Conservation (phyloP, 2,888 invertebrate genomes). For the Hemicrepidius hirtus region DNA sequence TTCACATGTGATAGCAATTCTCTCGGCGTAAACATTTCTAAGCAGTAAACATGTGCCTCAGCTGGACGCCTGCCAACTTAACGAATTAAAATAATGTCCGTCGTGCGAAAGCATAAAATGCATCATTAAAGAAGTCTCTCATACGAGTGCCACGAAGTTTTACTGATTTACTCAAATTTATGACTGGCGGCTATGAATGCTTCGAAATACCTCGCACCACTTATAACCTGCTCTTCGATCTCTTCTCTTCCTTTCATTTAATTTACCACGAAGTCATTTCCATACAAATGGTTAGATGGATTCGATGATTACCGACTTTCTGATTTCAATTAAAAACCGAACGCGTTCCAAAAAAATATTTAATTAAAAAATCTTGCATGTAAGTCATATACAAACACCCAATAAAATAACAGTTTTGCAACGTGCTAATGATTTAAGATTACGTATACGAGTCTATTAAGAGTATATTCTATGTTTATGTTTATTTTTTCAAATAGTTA, state of each 20-base stretch:
- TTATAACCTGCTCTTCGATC: slow-evolving; percentile 50
- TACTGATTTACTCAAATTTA: slow-evolving; percentile 71
- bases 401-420: slow-evolving; percentile 6
- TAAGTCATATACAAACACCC: neutral
- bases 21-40: slow-evolving; percentile 58
- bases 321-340: slow-evolving; percentile 17
- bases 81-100: slow-evolving; percentile 73
- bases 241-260: slow-evolving; percentile 40
- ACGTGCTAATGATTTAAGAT: slow-evolving; percentile 22
- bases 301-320: slow-evolving; percentile 36
- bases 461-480: slow-evolving; percentile 20
- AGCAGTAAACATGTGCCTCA: slow-evolving; percentile 66
- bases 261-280: slow-evolving; percentile 42
- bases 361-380: no score
- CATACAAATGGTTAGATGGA: slow-evolving; percentile 41
- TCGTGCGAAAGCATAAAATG: slow-evolving; percentile 73
- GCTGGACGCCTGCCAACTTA: slow-evolving; percentile 68
- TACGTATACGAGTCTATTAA: slow-evolving; percentile 26
- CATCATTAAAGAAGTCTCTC: slow-evolving; percentile 72
- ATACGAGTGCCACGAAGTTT: slow-evolving; percentile 69
- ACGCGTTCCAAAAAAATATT: no score
- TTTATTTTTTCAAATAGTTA: slow-evolving; percentile 27
- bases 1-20: slow-evolving; percentile 62
- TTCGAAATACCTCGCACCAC: slow-evolving; percentile 48
- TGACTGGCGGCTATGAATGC: slow-evolving; percentile 57